These are phyloP conservation scores for Leptatherina wallacei DNA, from an alignment of 2,797 vertebrate species.

Conservation along the genomic window DNA sequence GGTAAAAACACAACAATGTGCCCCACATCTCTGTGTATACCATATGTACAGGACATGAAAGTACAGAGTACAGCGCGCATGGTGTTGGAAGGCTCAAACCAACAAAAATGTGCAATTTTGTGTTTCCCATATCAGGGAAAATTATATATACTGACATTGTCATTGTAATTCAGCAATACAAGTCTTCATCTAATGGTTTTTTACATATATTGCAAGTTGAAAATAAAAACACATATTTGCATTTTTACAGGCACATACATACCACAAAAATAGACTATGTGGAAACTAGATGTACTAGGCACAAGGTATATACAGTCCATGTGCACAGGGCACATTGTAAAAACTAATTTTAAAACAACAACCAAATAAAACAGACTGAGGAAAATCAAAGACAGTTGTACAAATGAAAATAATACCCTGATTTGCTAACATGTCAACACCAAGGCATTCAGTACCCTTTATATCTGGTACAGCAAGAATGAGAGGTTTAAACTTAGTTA, in stretches of 20 bases:
- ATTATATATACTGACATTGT: constrained; percentile 85
- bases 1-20: constrained; percentile 78
- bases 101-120: constrained; percentile 86
- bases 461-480: constrained; percentile 76
- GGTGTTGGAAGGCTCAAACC: constrained; percentile 84
- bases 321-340: constrained; percentile 84
- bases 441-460: constrained; percentile 83
- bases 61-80: constrained; percentile 79
- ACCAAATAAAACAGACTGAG: constrained; percentile 56
- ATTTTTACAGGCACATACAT: constrained; percentile 86
- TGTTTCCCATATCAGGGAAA: constrained; percentile 83
- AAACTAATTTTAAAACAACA: constrained; percentile 58
- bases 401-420: constrained; percentile 84
- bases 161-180: constrained; percentile 82
- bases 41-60: constrained; percentile 78
- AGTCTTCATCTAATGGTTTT: constrained; percentile 76
- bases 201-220: constrained; percentile 84
- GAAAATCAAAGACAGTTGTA: constrained; percentile 71
- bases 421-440: constrained; percentile 85
- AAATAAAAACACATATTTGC: constrained; percentile 83
- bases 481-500: constrained; percentile 72
- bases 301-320: constrained; percentile 87
- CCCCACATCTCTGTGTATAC: constrained; percentile 75
- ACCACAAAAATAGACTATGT: constrained; percentile 87
- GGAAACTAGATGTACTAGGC: constrained; percentile 87